These are phyloP conservation scores for Habroteleia sp. DNA, from an alignment of 2,888 invertebrate genomes.

Conservation along the genomic window DNA sequence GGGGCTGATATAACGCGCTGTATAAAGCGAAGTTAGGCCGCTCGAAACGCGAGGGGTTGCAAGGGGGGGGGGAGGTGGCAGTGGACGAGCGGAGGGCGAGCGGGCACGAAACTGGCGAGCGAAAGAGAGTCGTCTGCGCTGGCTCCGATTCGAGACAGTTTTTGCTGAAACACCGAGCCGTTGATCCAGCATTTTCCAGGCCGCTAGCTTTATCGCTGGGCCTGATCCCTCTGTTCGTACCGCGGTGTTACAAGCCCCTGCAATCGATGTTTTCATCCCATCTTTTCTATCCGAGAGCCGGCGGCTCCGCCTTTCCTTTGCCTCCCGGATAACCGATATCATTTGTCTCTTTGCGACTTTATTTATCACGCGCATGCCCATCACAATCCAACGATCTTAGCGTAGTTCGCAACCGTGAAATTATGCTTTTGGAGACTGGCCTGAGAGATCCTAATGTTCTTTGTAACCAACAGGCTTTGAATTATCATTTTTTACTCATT, in stretches of 20 bases:
- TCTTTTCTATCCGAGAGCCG: slow-evolving; percentile 57
- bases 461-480: too few relatives aligned
- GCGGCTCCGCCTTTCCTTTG: slow-evolving; percentile 57
- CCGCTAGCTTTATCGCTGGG: slow-evolving; percentile 77
- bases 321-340: slow-evolving; percentile 69
- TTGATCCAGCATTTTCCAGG: slow-evolving; percentile 79
- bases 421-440: slow-evolving; percentile 16
- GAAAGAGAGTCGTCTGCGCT: slow-evolving; percentile 65
- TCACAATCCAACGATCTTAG: slow-evolving; percentile 39
- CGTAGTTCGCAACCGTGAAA: slow-evolving; percentile 38
- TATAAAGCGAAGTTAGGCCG: slow-evolving; percentile 69
- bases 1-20: slow-evolving; percentile 68
- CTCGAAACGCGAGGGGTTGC: slow-evolving; percentile 50
- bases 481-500: too few relatives aligned
- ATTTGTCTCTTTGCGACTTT: slow-evolving; percentile 69
- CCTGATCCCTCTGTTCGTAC: slow-evolving; percentile 76
- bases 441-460: too few relatives aligned
- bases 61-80: slow-evolving; percentile 8
- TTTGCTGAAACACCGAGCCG: slow-evolving; percentile 77
- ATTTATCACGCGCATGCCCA: slow-evolving; percentile 51
- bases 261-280: slow-evolving; percentile 74
- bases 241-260: slow-evolving; percentile 77
- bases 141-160: slow-evolving; percentile 75
- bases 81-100: slow-evolving; percentile 4
- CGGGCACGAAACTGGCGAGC: slow-evolving; percentile 53